Evolutionary conservation across 1,140 invertebrate species (phyloP).

Genomic region (Drosophila lini): DNA sequence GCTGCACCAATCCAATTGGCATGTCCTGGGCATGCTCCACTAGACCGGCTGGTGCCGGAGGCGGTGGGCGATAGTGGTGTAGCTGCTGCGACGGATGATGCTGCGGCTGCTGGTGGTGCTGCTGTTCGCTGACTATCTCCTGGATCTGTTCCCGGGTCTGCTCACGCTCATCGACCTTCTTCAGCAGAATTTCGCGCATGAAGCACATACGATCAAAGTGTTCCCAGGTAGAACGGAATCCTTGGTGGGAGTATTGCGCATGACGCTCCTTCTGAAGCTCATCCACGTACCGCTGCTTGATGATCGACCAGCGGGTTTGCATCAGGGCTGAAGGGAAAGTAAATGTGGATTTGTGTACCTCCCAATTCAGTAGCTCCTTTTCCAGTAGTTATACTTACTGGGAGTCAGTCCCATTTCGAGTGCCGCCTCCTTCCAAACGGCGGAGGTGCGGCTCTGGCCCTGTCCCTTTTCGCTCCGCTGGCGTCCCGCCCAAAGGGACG

Average conservation of each 20-base stretch:
- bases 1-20: slow-evolving; percentile 69
- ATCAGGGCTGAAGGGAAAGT: slow-evolving; percentile 55
- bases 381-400: slow-evolving; percentile 51
- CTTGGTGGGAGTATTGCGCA: slow-evolving; percentile 65
- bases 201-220: slow-evolving; percentile 82
- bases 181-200: slow-evolving; percentile 74
- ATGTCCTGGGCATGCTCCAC: slow-evolving; percentile 73
- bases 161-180: slow-evolving; percentile 78
- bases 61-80: slow-evolving; percentile 49
- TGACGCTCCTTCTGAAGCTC: slow-evolving; percentile 80
- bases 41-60: slow-evolving; percentile 34
- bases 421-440: slow-evolving; percentile 79
- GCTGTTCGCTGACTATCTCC: slow-evolving; percentile 79
- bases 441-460: slow-evolving; percentile 77
- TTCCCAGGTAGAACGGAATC: slow-evolving; percentile 78
- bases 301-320: slow-evolving; percentile 81
- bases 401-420: slow-evolving; percentile 75
- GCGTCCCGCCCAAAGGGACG: slow-evolving; percentile 73
- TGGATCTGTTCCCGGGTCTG: slow-evolving; percentile 81
- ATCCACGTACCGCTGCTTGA: slow-evolving; percentile 80
- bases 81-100: slow-evolving; percentile 55
- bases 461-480: slow-evolving; percentile 77
- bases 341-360: background rate
- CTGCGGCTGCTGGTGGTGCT: slow-evolving; percentile 67
- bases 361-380: too few relatives aligned